Conservation (phyloP, 2,888 invertebrate species). For the Hirtodrosophila trivittata region DNA sequence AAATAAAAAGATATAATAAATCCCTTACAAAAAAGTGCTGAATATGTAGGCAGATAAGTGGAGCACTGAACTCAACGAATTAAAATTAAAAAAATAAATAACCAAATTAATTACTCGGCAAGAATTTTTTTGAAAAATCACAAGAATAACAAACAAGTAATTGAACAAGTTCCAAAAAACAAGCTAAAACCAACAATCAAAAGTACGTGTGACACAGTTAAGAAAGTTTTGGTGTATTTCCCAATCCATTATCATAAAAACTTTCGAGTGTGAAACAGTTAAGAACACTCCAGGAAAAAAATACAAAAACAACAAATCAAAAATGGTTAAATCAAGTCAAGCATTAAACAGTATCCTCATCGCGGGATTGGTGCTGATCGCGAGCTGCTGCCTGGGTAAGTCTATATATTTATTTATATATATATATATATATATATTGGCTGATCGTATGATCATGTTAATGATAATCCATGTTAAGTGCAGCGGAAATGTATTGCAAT, state of each 20-base stretch:
- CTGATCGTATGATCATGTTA: too few species aligned
- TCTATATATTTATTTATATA: too few species aligned
- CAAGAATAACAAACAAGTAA: constrained; percentile 60
- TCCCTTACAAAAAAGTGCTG: constrained; percentile 62
- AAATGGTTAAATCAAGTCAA: constrained; percentile 48
- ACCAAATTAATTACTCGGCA: constrained; percentile 70
- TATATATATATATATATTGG: too few species aligned
- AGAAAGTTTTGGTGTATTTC: constrained; percentile 14
- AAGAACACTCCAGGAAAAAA: constrained; percentile 19
- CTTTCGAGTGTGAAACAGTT: constrained; percentile 33
- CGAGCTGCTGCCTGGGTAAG: constrained; percentile 55
- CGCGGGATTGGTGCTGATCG: constrained; percentile 43
- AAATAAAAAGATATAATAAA: constrained; percentile 21
- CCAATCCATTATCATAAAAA: constrained; percentile 34
- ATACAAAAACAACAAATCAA: not conserved
- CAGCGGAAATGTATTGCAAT: constrained; percentile 43
- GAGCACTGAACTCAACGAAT: constrained; percentile 47
- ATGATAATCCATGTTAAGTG: constrained; percentile 15
- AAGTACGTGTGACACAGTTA: constrained; percentile 5
- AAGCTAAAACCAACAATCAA: not conserved
- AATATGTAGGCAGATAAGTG: constrained; percentile 61
- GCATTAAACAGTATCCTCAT: constrained; percentile 27
- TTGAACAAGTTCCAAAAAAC: constrained; percentile 16
- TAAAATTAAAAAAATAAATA: constrained; percentile 10
- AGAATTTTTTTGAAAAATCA: constrained; percentile 54